Conservation (phyloP, 2,113 vertebrate genomes). For the Paedocypris sp. region DNA sequence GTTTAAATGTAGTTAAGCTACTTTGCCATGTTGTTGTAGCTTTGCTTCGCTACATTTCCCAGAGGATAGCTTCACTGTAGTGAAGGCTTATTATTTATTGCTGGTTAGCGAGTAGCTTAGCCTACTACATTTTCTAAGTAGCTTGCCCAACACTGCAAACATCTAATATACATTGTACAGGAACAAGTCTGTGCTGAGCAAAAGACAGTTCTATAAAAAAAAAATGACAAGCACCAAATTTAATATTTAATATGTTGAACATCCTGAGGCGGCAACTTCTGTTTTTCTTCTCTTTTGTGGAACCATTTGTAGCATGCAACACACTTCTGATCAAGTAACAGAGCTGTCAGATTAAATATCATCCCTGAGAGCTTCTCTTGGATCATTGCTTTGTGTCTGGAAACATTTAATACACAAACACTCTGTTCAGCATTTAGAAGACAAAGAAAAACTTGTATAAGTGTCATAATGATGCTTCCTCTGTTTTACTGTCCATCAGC, state of each 20-base stretch:
- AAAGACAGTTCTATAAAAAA: background rate
- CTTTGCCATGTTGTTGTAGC: no score
- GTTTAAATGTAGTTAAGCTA: no score
- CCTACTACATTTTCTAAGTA: no score
- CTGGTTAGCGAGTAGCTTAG: no score
- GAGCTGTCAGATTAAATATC: background rate
- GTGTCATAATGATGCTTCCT: slow-evolving; percentile 39
- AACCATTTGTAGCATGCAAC: background rate
- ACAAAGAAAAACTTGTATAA: no score
- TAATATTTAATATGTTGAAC: background rate
- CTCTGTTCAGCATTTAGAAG: no score
- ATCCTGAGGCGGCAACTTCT: background rate
- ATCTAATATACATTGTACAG: slow-evolving; percentile 31
- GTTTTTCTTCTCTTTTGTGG: background rate
- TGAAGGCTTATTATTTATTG: no score
- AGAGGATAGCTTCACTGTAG: no score
- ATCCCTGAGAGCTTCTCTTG: background rate
- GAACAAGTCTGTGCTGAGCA: slow-evolving; percentile 19
- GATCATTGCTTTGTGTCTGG: background rate
- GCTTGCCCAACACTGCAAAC: no score
- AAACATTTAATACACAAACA: background rate
- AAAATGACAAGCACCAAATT: background rate
- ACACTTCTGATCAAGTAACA: background rate
- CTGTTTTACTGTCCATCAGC: slow-evolving; percentile 31
- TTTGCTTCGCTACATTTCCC: no score